Percentiles rank a stretch among this genome's conserved stretches.
phyloP scores from a whole-genome alignment of 2,888 invertebrate species.

The Lasioglossum zephyrum region DNA sequence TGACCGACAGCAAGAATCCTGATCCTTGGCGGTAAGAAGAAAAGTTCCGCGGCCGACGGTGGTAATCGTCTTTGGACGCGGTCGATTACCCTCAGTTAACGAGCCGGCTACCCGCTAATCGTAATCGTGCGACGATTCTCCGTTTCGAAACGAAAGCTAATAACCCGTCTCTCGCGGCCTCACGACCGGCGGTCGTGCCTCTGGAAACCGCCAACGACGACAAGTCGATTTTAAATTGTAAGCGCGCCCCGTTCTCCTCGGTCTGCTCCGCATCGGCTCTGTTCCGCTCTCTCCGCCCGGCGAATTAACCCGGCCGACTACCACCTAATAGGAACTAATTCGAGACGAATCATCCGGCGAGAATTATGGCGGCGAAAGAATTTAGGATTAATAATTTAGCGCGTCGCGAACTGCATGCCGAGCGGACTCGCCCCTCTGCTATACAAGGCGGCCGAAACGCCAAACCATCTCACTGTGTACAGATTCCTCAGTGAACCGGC shows the following conservation, averaged over 20 bases:
- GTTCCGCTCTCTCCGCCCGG: slow-evolving; percentile 18
- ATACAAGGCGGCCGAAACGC: slow-evolving; percentile 34
- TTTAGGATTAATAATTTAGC: slow-evolving; percentile 74
- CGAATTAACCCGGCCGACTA: slow-evolving; percentile 57
- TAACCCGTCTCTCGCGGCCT: slow-evolving; percentile 60
- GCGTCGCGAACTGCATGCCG: slow-evolving; percentile 63
- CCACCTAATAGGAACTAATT: slow-evolving; percentile 73
- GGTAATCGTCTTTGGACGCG: slow-evolving; percentile 54
- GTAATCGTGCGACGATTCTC: slow-evolving; percentile 62
- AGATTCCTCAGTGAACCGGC: neutral
- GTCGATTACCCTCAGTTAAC: slow-evolving; percentile 66
- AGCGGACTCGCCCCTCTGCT: slow-evolving; percentile 20
- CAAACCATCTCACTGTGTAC: neutral
- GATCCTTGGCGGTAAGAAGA: slow-evolving; percentile 43
- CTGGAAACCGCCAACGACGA: slow-evolving; percentile 54
- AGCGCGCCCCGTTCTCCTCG: slow-evolving; percentile 56
- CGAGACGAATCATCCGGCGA: slow-evolving; percentile 69
- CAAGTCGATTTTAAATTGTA: slow-evolving; percentile 67
- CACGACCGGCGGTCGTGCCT: slow-evolving; percentile 62
- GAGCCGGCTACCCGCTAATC: slow-evolving; percentile 60
- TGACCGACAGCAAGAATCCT: neutral
- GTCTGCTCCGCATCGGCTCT: neutral
- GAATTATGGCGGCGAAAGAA: slow-evolving; percentile 71
- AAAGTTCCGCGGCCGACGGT: slow-evolving; percentile 20
- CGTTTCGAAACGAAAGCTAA: slow-evolving; percentile 66